Evolutionary conservation across 2,888 invertebrate genomes (phyloP), one percentile per base, ranked within the genome.

Genomic region (Glaucopsyche alexis): DNA sequence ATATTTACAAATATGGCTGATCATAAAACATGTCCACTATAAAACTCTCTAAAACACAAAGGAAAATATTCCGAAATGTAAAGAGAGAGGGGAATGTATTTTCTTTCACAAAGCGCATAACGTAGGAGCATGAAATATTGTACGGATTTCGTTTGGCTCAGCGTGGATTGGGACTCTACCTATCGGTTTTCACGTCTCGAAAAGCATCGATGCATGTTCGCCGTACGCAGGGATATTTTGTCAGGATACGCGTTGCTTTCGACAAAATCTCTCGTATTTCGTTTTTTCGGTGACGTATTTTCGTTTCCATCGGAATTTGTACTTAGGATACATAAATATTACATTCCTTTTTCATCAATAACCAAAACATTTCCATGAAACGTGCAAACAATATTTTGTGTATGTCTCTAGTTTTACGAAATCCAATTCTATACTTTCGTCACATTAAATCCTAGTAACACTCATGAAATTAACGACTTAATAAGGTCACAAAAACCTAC

Each of bases 91-190:
- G 89, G 29, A 91, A 92, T 91, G 88, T 89, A 90, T 90, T 91
- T 90, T 90, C 91, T 91, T 90, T 89, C 87, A 89, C 90, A 91
- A 89, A 90, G 89, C 90, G 89, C 88, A 90, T 88, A 91, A 87
- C 89, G 88, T 84, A 83, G 85, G 85, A 88, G 89, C 90, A 89
- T 92, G 91, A 92, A 90, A 91, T 91, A 92, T 90, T 86, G 89
- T 87, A 81, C 83, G 91, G 90, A 90, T 91, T 91, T 84, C 81
- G 86, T 84, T 85, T 83, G 89, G 90, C 87, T 90, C 89, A 86
- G 85, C 86, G 86, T 89, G 89, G 87, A 85, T 85, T 83, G 83
- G 83, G 84, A 86, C 81, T 83, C 84, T 83, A 85, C 86, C 86
- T 88, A 90, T 90, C 88, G 88, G 87, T 85, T 88, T 89, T 87